These are phyloP conservation scores for Aporophyla lueneburgensis DNA, from an alignment of 2,888 invertebrate species.

Conservation along the genomic window DNA sequence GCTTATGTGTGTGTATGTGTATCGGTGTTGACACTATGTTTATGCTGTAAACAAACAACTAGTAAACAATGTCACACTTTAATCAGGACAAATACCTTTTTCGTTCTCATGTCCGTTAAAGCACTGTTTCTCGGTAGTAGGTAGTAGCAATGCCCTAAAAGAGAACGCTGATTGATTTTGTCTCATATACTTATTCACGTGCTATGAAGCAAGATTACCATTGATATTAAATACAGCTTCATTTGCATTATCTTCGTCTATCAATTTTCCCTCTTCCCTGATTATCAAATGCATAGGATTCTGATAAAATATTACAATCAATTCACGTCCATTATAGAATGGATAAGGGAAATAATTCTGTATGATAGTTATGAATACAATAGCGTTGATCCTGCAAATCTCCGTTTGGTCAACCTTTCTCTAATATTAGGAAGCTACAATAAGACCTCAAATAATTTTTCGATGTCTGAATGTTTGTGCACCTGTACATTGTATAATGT, in stretches of 20 bases:
- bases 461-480: constrained; percentile 10
- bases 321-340: neutral
- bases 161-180: neutral
- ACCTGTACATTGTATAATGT: constrained; percentile 20
- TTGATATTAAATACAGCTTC: constrained; percentile 8
- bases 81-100: constrained; percentile 12
- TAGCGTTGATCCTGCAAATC: neutral
- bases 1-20: constrained; percentile 1
- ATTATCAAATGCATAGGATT: neutral
- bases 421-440: too few species aligned
- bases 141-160: neutral
- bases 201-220: neutral
- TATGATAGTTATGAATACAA: neutral
- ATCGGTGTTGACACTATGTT: constrained; percentile 17
- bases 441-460: neutral
- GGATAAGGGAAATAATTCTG: neutral
- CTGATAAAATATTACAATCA: neutral
- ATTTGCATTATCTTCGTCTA: constrained; percentile 1
- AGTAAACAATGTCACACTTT: constrained; percentile 27
- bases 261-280: neutral
- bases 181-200: neutral
- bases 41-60: constrained; percentile 41
- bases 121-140: neutral
- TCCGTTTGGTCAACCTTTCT: neutral
- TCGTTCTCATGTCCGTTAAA: constrained; percentile 27